Evolutionary conservation across 2,888 invertebrate species (phyloP), one percentile per base, ranked within the genome.

Genomic region (Chironomus riparius): DNA sequence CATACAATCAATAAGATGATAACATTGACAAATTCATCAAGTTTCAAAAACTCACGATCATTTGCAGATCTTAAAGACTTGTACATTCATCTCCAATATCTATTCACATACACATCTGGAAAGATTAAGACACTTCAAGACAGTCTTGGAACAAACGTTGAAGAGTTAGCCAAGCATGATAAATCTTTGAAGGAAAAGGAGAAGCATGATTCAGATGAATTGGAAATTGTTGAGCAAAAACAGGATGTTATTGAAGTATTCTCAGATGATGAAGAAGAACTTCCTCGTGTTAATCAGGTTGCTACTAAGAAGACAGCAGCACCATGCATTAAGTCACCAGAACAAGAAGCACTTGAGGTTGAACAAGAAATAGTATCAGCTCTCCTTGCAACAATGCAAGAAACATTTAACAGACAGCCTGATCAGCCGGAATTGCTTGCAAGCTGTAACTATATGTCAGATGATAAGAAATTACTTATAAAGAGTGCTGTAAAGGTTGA

Each of bases 161-260:
- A 82, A 4, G 80, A 81, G 47, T 79, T 84, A 78, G 82, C 82
- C 77, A 83, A 82, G 18, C 83, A 83, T 82, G 80, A 81, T 81
- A 80, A 47, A 0, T 62, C 62, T 4, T 82, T 83, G 21, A 83
- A 84, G 79, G 82, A 83, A 80, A 83, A 82, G 47, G 83, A 81
- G 77, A 83, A 83, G 71, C 82, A 81, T 74, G 84, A 83, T 75
- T 84, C 83, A 74, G 84, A 84, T 74, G 84, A 84, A 78, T 82
- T 84, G 12, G 81, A 83, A 78, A 84, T 84, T 78, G 83, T 84
- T 38, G 84, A 84, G 77, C 83, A 83, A 2, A 81, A 83, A 79
- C 83, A 83, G 0, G 83, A 83, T 76, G 81, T 82, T 2, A 84
- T 84, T 47, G 83, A 81, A 47, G 80, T 84, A 13, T 83, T 83